Conservation (phyloP, 2,888 invertebrate species). For the Nemotelus pantherinus region DNA sequence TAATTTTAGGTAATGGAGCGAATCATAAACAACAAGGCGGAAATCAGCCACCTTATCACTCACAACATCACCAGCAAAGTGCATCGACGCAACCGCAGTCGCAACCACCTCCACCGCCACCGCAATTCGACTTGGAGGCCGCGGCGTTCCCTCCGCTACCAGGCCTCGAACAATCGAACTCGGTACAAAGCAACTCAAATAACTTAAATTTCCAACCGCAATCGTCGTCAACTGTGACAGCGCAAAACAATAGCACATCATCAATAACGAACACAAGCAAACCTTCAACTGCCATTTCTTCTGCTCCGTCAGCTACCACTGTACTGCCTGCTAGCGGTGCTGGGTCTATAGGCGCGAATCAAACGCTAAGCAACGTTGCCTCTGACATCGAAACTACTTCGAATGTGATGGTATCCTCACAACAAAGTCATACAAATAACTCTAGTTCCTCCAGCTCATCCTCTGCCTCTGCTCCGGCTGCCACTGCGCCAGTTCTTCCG, state of each 20-base stretch:
- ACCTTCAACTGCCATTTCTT: slow-evolving; percentile 44
- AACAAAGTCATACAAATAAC: slow-evolving; percentile 37
- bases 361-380: not conserved
- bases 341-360: not conserved
- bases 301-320: slow-evolving; percentile 15
- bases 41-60: slow-evolving; percentile 53
- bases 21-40: slow-evolving; percentile 44
- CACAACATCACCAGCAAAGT: slow-evolving; percentile 54
- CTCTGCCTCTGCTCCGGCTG: slow-evolving; percentile 59
- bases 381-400: not conserved
- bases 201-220: slow-evolving; percentile 53
- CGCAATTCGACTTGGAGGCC: slow-evolving; percentile 81
- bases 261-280: slow-evolving; percentile 27
- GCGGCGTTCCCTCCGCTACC: slow-evolving; percentile 84
- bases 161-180: slow-evolving; percentile 66
- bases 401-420: slow-evolving; percentile 17
- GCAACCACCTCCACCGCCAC: slow-evolving; percentile 64
- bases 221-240: slow-evolving; percentile 48
- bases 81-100: slow-evolving; percentile 55
- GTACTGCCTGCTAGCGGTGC: slow-evolving; percentile 1
- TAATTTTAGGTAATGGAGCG: slow-evolving; percentile 43
- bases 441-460: slow-evolving; percentile 19
- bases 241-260: slow-evolving; percentile 26
- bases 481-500: slow-evolving; percentile 55
- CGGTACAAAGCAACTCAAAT: slow-evolving; percentile 47